phyloP scores from a whole-genome alignment of 2,797 vertebrate genomes.

The Arctocebus calabarensis region DNA sequence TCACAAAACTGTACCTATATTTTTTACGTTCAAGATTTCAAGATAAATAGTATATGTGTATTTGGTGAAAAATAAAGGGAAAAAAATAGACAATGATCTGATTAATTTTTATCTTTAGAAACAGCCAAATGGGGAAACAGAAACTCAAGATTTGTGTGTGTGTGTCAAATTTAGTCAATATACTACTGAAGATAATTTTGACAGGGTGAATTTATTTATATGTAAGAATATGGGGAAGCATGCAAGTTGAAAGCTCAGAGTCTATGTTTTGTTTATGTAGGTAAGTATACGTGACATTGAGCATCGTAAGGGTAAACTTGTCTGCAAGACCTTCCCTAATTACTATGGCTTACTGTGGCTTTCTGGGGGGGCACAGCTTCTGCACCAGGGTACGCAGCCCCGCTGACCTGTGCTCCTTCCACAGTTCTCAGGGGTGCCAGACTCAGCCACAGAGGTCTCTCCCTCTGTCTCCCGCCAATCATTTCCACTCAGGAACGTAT shows the following conservation, averaged over 20 bases:
- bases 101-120: conserved; percentile 16
- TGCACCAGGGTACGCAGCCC: fast-evolving
- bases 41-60: neutral
- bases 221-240: neutral
- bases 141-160: neutral
- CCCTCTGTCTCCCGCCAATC: neutral
- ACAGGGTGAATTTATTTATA: neutral
- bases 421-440: neutral
- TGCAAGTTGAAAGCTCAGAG: neutral
- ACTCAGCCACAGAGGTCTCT: neutral
- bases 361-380: no score
- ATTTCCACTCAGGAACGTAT: neutral
- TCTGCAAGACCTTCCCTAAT: neutral
- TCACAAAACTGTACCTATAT: neutral
- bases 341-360: neutral
- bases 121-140: neutral
- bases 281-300: neutral
- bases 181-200: neutral
- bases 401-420: neutral
- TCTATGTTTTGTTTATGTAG: neutral
- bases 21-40: conserved; percentile 33
- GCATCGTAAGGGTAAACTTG: neutral
- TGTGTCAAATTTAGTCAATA: neutral
- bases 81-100: neutral
- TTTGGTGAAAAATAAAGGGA: neutral